Evolutionary conservation across 2,888 invertebrate genomes (phyloP), one percentile per base, ranked within the genome.

Genomic region (Perithous albicinctus): DNA sequence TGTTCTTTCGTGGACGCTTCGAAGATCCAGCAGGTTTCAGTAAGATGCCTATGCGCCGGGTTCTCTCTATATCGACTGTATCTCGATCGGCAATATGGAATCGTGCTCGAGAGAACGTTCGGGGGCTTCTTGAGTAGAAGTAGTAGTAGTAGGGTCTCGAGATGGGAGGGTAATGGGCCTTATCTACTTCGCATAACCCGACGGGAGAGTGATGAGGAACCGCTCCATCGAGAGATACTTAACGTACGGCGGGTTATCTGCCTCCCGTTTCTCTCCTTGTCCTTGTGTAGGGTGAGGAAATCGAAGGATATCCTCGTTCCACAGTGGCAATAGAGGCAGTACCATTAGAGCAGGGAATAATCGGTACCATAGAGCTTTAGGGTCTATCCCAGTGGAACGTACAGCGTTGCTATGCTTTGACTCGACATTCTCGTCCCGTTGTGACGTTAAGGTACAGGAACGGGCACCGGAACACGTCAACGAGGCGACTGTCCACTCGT

Each of bases 151-250:
- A 66, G 59, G 23, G 35, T 75, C 82, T 84, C 80, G 35, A 59
- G 78, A 77, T 83, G 43, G 41, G 64, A 78, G 75, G 64, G 81
- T 87, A 87, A 86, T 87, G 78, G 78, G 64, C 72, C 79, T 85
- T 86, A 88, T 87, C 84, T 84, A 72, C 84, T 83, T 85, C 69
- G 83, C 81, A 77, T 80, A 82, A 83, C 59, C 75, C 81, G 83
- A 78, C 80, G 78, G 72, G 77, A 61, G 75, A 85, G 85, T 82
- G 82, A 87, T 84, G 88, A 87, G 85, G 82, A 84, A 87, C 84
- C 75, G 78, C 83, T 85, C 82, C 82, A 72, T 84, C 69, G 83
- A 86, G 82, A 59, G 83, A 84, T 76, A 67, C 82, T 86, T 80
- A 78, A 75, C 73, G 78, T 63, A 48, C 67, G 74, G 18, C 48